phyloP scores from a whole-genome alignment of 2,888 invertebrate genomes.

The Ecliptopera silaceata region DNA sequence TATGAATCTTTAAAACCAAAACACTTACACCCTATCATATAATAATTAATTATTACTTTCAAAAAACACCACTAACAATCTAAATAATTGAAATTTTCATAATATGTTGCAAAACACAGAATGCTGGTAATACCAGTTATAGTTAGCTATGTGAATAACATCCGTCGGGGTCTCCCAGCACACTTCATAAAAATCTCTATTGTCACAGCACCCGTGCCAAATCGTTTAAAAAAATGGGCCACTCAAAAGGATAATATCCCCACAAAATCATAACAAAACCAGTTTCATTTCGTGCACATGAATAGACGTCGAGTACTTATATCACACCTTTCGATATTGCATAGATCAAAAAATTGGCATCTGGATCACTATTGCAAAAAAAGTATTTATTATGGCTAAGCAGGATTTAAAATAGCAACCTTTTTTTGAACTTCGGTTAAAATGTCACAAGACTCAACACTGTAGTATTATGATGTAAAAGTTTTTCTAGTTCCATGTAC shows the following conservation, averaged over 20 bases:
- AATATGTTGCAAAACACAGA: not conserved
- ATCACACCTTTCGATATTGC: constrained; percentile 69
- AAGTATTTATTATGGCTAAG: too few species aligned
- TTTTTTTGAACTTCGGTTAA: too few species aligned
- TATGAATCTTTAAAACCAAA: too few species aligned
- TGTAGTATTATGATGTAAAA: too few species aligned
- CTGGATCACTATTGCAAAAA: constrained; percentile 2
- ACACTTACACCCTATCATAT: too few species aligned
- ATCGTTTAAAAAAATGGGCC: constrained; percentile 52
- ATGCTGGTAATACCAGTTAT: not conserved
- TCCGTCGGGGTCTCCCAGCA: constrained; percentile 17
- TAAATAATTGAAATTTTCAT: not conserved
- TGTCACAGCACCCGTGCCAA: constrained; percentile 51
- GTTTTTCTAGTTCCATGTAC: too few species aligned
- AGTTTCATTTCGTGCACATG: constrained; percentile 66
- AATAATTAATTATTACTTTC: too few species aligned
- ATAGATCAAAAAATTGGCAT: constrained; percentile 12
- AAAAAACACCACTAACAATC: too few species aligned
- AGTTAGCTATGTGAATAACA: constrained; percentile 16
- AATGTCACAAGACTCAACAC: too few species aligned
- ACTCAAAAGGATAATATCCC: constrained; percentile 59
- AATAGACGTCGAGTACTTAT: constrained; percentile 68
- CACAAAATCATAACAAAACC: constrained; percentile 64
- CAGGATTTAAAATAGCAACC: too few species aligned
- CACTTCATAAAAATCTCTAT: constrained; percentile 31